Evolutionary conservation across 2,888 invertebrate species (phyloP), one percentile per base, ranked within the genome.

Genomic region (Phyllotreta cruciferae): DNA sequence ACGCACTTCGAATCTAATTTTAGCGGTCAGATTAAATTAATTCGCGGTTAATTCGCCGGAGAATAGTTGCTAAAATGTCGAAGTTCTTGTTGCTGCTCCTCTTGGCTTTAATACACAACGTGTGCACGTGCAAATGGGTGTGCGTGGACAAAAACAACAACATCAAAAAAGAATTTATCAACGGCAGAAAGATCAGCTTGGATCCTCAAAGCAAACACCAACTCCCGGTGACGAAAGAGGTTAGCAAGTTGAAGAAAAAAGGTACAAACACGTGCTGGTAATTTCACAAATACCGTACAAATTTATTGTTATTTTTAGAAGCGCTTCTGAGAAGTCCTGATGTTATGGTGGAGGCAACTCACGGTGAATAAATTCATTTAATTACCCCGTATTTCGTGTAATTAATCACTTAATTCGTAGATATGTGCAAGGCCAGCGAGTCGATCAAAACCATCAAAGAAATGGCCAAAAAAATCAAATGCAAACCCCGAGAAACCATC

Each of bases 111-210:
- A 13, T 47, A 3, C 13, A 47, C 9, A 47, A 47, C n/a, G 13
- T 24, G 10, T 2, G 47, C 1, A 5, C 47, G 1, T 66, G 66
- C 53, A 63, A 53, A 37, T 66, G 66, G 66, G 66, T 66, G 44
- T 66, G 66, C 38, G 49, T 66, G 2, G 63, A 66, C 13, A 60
- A 66, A 11, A 66, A 66, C 10, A 63, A 66, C 35, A 56, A 60
- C 6, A 66, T 66, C 11, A 61, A 60, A 24, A 66, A 60, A 50
- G 58, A 63, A 14, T 66, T 63, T 39, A 52, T 66, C 24, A 60
- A 61, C 10, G 34, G 56, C 24, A 34, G 35, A 9, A 60, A 66
- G 47, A 38, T 66, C 10, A 50, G 53, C 13, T 10, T 66, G 49
- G 63, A 66, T 42, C 50, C 49, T 38, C 57, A 56, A 5, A 54